A percentile compares a stretch with the other conserved stretches of the same genome.
Evolutionary conservation across 2,797 vertebrate species (phyloP).

Genomic region (Huso huso): DNA sequence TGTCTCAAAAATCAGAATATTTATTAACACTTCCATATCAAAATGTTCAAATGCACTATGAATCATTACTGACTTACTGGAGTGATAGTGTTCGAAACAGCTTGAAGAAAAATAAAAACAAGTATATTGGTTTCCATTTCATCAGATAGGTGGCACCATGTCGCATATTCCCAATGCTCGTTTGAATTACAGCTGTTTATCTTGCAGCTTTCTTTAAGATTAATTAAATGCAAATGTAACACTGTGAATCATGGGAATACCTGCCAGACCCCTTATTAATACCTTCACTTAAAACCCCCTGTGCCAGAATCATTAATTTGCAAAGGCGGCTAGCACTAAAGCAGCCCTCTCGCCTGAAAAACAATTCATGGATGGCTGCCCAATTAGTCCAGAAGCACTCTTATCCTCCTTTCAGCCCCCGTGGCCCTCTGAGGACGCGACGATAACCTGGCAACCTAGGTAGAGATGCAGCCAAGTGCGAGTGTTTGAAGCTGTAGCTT

Average conservation of each 20-base stretch:
- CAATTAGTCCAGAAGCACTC: constrained; percentile 56
- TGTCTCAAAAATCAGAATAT: too few relatives aligned
- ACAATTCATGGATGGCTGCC: constrained; percentile 57
- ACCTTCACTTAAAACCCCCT: constrained; percentile 68
- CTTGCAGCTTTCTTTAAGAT: constrained; percentile 73
- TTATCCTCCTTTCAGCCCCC: constrained; percentile 58
- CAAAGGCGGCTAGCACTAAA: constrained; percentile 39
- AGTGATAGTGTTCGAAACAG: constrained; percentile 45
- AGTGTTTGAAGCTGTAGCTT: constrained; percentile 70
- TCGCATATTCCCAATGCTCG: constrained; percentile 57
- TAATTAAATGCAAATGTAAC: constrained; percentile 78
- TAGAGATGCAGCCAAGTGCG: constrained; percentile 66
- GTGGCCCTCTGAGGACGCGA: constrained; percentile 68
- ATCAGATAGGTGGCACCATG: constrained; percentile 57
- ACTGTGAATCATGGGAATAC: constrained; percentile 67
- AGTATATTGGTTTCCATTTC: constrained; percentile 56
- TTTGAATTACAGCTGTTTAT: constrained; percentile 77
- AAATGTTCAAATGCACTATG: constrained; percentile 27
- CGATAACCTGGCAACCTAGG: constrained; percentile 76
- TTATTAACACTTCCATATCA: too few relatives aligned
- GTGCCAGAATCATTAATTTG: constrained; percentile 70
- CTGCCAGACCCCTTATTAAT: constrained; percentile 76
- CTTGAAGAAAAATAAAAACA: constrained; percentile 41
- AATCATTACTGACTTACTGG: constrained; percentile 46
- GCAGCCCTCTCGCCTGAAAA: constrained; percentile 53